Conservation (phyloP, 2,797 vertebrate species). For the Sebastes kiyomatsui region DNA sequence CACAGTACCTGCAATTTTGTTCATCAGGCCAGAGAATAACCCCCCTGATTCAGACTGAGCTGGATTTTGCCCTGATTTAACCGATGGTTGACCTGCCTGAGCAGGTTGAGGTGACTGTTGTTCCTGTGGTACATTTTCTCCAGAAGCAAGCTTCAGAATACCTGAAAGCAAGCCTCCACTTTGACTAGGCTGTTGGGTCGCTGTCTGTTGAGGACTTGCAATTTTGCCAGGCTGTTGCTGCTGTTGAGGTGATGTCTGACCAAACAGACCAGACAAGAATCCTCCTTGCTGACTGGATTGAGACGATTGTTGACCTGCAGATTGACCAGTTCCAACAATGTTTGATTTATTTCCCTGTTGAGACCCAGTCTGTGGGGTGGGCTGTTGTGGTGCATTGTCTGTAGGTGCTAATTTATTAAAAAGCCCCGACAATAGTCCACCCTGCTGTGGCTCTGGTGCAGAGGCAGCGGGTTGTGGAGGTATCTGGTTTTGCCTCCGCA, state of each 20-base stretch:
- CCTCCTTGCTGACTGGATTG: constrained; percentile 75
- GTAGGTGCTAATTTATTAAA: constrained; percentile 83
- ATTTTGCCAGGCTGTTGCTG: constrained; percentile 55
- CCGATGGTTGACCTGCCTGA: constrained; percentile 34
- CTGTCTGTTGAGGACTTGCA: constrained; percentile 40
- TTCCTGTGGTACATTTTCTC: constrained; percentile 71
- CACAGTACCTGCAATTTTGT: constrained; percentile 73
- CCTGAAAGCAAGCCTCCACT: constrained; percentile 85
- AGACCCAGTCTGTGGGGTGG: constrained; percentile 43
- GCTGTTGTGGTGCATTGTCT: constrained; percentile 75
- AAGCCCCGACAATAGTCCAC: constrained; percentile 86
- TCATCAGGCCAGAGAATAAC: constrained; percentile 79
- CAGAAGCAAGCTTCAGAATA: constrained; percentile 82
- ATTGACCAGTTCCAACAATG: constrained; percentile 41
- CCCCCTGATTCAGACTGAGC: constrained; percentile 71
- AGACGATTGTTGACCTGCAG: constrained; percentile 56
- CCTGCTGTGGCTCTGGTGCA: constrained; percentile 74
- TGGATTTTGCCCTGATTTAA: constrained; percentile 52
- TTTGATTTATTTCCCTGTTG: constrained; percentile 59
- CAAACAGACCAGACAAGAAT: constrained; percentile 83
- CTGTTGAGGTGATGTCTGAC: constrained; percentile 62
- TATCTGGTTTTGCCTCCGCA: constrained; percentile 80
- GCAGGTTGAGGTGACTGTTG: constrained; percentile 46
- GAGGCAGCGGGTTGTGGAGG: constrained; percentile 60
- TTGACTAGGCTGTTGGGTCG: constrained; percentile 67